A percentile compares a stretch with the other conserved stretches of the same genome.
Evolutionary conservation across 2,113 vertebrate species (phyloP).

Genomic region (Tupaia tana): DNA sequence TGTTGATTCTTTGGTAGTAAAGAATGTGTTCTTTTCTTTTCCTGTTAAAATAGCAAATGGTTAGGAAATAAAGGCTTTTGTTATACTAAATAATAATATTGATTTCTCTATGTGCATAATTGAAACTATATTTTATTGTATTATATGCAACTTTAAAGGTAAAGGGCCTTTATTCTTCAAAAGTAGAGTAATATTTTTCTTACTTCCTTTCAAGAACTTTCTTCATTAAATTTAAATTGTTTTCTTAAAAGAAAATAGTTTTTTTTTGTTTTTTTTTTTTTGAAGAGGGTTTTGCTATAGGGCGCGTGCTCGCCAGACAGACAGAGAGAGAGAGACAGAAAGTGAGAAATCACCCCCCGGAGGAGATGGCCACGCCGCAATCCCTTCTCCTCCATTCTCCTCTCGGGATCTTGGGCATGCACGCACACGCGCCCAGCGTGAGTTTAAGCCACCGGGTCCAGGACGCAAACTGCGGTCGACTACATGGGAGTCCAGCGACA

Average conservation of each 20-base stretch:
- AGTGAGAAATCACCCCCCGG: too few relatives aligned
- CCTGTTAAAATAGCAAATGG: constrained; percentile 35
- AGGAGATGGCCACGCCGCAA: too few relatives aligned
- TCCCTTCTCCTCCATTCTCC: too few relatives aligned
- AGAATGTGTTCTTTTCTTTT: background rate
- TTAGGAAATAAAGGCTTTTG: constrained; percentile 18
- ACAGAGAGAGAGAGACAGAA: too few relatives aligned
- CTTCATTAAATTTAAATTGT: constrained; percentile 66
- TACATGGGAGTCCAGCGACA: too few relatives aligned
- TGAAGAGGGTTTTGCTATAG: too few relatives aligned
- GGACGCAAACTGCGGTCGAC: too few relatives aligned
- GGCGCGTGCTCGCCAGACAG: too few relatives aligned
- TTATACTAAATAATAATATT: constrained; percentile 38
- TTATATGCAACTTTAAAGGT: constrained; percentile 9
- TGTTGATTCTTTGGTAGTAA: constrained; percentile 20
- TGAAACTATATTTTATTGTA: constrained; percentile 19
- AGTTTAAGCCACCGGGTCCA: too few relatives aligned
- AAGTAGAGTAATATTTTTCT: constrained; percentile 53
- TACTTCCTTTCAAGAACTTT: constrained; percentile 10
- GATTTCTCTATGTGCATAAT: background rate
- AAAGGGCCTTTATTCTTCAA: constrained; percentile 31
- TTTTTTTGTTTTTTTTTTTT: too few relatives aligned
- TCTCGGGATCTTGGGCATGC: too few relatives aligned
- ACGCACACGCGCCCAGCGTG: too few relatives aligned
- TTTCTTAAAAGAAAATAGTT: background rate